Base-by-base conservation (phyloP, 1,140 invertebrate species). In the Caenorhabditis briggsae region DNA sequence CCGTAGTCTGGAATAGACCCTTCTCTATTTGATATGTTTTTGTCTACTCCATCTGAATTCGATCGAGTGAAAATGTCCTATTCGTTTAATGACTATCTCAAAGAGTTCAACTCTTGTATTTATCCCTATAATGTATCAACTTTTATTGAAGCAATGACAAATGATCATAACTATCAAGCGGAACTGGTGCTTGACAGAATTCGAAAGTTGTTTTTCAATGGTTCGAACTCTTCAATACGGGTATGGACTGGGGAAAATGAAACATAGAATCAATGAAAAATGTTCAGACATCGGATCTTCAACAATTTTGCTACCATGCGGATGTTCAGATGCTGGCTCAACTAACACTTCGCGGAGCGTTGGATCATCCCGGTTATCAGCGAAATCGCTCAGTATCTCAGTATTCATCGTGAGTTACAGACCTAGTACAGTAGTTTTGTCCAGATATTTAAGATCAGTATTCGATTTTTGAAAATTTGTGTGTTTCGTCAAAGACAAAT, bases 321-420 rank as follows among this genome's bases (percentile, higher is more conserved):
- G 70, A 78, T 78, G 70, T 78, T 25, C 70, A 78, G n/a, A n/a
- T 78, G 11, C 46, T 78, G 1, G 70, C 70, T 25, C 46, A 78
- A 20, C 16, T 78, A 0, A 50, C 70, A 11, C 9, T 78, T 12
- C 43, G 23, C 16, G 12, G n/a, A 25, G 43, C 84, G 16, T 20
- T 78, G 5, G 65, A 78, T 50, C 46, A 78, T 50, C 70, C 70
- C n/a, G 70, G 46, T 11, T 48, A 78, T 50, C 3, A 78, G n/a
- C 33, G n/a, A 5, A 78, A 78, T 78, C 48, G 3, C 53, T 20
- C 46, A 20, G 2, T 12, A 6, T 2, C 8, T 23, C 70, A 78
- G 9, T 23, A 53, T 53, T 50, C 46, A 12, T 78, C n/a, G 70
- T 78, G 5, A 70, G 64, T 59, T 53, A 3, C 1, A 33, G 33